Evolutionary conservation across 2,797 vertebrate species (phyloP), one percentile per base, ranked within the genome.

Genomic region (Schizopygopsis pylzovi): DNA sequence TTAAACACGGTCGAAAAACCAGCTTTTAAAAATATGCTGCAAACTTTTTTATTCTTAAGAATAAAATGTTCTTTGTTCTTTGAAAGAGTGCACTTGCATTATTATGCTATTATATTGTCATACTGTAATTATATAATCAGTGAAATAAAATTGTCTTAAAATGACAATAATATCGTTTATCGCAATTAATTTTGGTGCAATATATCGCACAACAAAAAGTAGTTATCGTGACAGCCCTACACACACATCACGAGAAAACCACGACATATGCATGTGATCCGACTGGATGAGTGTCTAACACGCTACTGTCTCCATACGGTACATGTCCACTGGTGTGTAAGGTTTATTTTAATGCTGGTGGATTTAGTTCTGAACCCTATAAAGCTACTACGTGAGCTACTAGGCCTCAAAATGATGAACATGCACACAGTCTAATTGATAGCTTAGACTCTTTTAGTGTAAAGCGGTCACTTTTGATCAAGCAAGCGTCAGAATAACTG

Each of bases 211-310:
- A n/a, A n/a, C n/a, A n/a, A n/a, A n/a, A n/a, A n/a, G n/a, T n/a
- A n/a, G n/a, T n/a, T n/a, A n/a, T n/a, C n/a, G n/a, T n/a, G n/a
- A n/a, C n/a, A n/a, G n/a, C n/a, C n/a, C n/a, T n/a, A 83, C 43
- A 83, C 71, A 18, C 79, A 81, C 13, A 41, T 41, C 4, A 81
- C 1, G 41, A 47, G 54, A 83, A 83, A 47, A 63, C 1, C 56
- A 83, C 33, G 43, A 72, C 25, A 45, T 63, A 45, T 63, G 78
- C 59, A 79, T 15, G 59, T 61, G 25, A 33, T 72, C 52, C 6
- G 45, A 81, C 77, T 45, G 39, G 10, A 79, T 12, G 39, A 2
- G 39, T 1, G 8, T 82, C 47, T 71, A 20, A 56, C 22, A 8
- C 20, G 10, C 43, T 67, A 16, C 45, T 56, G 22, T 25, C 43